Evolutionary conservation across 2,113 vertebrate genomes (phyloP).

Genomic region (Epinephelus lanceolatus): DNA sequence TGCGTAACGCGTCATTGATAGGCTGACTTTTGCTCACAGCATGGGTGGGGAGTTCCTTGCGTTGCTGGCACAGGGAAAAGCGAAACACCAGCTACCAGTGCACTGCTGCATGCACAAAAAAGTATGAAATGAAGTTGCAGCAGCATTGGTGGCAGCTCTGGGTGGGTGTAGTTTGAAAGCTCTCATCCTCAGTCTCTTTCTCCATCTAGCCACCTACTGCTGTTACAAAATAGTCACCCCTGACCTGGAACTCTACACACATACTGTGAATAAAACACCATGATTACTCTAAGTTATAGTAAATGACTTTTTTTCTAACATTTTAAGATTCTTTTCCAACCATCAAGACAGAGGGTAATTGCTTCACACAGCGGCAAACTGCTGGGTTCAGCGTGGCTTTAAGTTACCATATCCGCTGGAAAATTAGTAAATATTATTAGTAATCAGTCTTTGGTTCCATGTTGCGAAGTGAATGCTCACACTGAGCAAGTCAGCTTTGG

Average conservation of each 20-base stretch:
- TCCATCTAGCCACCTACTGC: constrained; percentile 22
- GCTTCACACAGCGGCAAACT: constrained; percentile 39
- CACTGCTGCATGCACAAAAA: not conserved
- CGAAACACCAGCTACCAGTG: too few relatives aligned
- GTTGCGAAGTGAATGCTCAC: constrained; percentile 58
- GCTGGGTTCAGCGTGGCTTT: constrained; percentile 56
- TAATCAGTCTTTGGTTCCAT: constrained; percentile 59
- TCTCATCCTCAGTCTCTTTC: constrained; percentile 30
- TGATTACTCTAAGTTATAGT: constrained; percentile 17
- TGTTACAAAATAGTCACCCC: constrained; percentile 18
- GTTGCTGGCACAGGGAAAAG: too few relatives aligned
- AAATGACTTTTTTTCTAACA: constrained; percentile 20
- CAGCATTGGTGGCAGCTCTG: not conserved
- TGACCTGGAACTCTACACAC: constrained; percentile 28
- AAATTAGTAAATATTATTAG: constrained; percentile 56
- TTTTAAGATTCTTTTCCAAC: constrained; percentile 13
- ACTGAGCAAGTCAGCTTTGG: constrained; percentile 47
- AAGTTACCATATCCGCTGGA: constrained; percentile 41
- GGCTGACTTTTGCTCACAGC: too few relatives aligned
- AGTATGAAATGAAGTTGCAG: constrained; percentile 6
- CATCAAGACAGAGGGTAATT: constrained; percentile 37
- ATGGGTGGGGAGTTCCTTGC: too few relatives aligned
- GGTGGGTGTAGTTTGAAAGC: constrained; percentile 16
- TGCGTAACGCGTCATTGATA: too few relatives aligned
- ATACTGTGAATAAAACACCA: constrained; percentile 21